These are phyloP conservation scores for Leptosomus discolor DNA, from an alignment of 2,113 vertebrate genomes.

Conservation along the genomic window DNA sequence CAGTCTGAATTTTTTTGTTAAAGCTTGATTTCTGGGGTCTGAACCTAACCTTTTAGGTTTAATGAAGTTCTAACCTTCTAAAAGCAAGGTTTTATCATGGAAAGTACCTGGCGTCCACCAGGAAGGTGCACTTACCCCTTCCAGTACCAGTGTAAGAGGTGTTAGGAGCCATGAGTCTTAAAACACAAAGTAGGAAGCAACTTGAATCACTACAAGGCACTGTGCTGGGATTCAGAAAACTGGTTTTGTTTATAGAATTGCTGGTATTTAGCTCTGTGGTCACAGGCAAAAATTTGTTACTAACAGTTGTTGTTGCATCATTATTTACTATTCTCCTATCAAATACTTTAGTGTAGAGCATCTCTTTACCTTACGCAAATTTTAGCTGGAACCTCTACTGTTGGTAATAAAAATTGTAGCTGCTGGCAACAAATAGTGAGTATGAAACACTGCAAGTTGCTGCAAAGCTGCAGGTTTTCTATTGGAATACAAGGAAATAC, in stretches of 20 bases:
- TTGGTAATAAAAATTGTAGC: neutral
- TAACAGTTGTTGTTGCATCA: neutral
- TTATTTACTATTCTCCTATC: neutral
- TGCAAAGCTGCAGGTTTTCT: neutral
- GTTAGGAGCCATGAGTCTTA: neutral
- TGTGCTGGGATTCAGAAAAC: neutral
- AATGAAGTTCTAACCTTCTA: neutral
- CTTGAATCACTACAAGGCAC: neutral
- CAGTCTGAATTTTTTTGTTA: neutral
- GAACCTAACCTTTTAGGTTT: neutral
- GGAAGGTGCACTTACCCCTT: neutral
- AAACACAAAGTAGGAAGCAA: neutral
- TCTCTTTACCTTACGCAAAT: neutral
- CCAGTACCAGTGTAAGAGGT: neutral
- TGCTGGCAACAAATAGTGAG: neutral
- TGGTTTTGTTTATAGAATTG: neutral
- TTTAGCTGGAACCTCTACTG: neutral
- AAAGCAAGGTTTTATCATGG: neutral
- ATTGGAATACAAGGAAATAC: neutral
- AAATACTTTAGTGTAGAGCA: neutral
- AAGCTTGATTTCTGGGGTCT: neutral
- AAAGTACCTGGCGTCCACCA: neutral
- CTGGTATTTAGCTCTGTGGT: neutral
- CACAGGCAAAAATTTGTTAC: neutral
- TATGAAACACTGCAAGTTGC: neutral